Evolutionary conservation across 1,140 invertebrate species (phyloP).

Genomic region (Drosophila grimshawi): DNA sequence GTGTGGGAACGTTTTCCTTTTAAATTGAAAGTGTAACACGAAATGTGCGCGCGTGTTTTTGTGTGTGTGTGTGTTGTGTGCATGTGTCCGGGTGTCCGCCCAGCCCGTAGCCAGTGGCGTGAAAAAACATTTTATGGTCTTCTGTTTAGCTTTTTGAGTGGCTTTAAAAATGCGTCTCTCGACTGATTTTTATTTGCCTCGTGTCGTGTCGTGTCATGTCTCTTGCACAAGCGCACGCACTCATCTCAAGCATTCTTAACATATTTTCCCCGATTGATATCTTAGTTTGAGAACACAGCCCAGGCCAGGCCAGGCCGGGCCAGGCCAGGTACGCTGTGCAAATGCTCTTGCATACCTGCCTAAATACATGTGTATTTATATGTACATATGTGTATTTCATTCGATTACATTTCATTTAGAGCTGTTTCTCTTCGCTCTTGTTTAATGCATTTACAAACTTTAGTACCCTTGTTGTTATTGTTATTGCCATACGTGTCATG

Average conservation of each 20-base stretch:
- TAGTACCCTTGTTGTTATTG: slow-evolving; percentile 26
- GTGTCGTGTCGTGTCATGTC: slow-evolving; percentile 14
- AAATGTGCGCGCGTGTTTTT: slow-evolving; percentile 42
- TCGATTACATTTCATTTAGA: slow-evolving; percentile 29
- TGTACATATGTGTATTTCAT: slow-evolving; percentile 14
- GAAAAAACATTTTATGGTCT: slow-evolving; percentile 67
- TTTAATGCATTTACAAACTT: slow-evolving; percentile 41
- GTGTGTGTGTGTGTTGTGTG: slow-evolving; percentile 22
- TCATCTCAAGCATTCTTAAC: slow-evolving; percentile 56
- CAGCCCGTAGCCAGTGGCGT: slow-evolving; percentile 39
- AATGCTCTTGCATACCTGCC: slow-evolving; percentile 7
- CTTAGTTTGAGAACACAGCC: slow-evolving; percentile 19
- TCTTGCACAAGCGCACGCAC: neutral
- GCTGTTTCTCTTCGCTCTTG: slow-evolving; percentile 5
- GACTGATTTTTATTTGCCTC: slow-evolving; percentile 73
- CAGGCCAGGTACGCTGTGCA: slow-evolving; percentile 12
- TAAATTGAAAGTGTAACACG: slow-evolving; percentile 77
- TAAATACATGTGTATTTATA: slow-evolving; percentile 1
- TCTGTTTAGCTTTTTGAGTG: slow-evolving; percentile 68
- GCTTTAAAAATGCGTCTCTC: slow-evolving; percentile 76
- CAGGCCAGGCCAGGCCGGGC: no score
- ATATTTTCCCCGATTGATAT: slow-evolving; percentile 66
- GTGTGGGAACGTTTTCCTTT: slow-evolving; percentile 72
- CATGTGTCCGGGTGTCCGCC: slow-evolving; percentile 37
- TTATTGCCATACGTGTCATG: slow-evolving; percentile 45